Percentiles rank a stretch among this genome's conserved stretches.
phyloP scores from a whole-genome alignment of 2,113 vertebrate species.

The Speoplatyrhinus poulsoni region DNA sequence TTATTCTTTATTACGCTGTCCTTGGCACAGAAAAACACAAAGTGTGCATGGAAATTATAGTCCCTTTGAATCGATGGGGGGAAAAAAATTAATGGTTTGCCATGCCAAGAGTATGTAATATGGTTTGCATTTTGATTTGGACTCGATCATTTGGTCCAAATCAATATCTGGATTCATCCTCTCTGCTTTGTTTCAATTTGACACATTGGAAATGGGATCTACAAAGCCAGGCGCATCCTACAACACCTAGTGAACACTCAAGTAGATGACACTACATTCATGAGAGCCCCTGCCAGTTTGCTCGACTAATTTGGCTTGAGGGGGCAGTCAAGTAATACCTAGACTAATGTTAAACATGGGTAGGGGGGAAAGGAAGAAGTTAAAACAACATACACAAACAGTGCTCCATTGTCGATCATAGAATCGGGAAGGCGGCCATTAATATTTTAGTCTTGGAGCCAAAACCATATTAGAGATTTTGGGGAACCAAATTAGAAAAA shows the following conservation, averaged over 20 bases:
- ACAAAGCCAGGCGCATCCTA: slow-evolving; percentile 24
- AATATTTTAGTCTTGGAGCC: slow-evolving; percentile 44
- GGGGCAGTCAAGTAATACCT: slow-evolving; percentile 10
- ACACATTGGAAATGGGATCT: slow-evolving; percentile 34
- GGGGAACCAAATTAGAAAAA: slow-evolving; percentile 23
- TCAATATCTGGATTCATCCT: slow-evolving; percentile 42
- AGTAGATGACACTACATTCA: slow-evolving; percentile 24
- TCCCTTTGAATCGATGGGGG: slow-evolving; percentile 24
- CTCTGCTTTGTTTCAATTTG: slow-evolving; percentile 46
- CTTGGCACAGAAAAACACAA: slow-evolving; percentile 20
- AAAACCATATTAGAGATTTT: slow-evolving; percentile 25
- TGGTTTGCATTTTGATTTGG: slow-evolving; percentile 29
- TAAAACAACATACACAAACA: slow-evolving; percentile 49
- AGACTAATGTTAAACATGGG: slow-evolving; percentile 23
- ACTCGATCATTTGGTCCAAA: slow-evolving; percentile 42
- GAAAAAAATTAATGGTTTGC: slow-evolving; percentile 17
- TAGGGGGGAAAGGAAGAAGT: slow-evolving; percentile 2
- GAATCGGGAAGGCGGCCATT: slow-evolving; percentile 34
- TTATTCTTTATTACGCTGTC: slow-evolving; percentile 26
- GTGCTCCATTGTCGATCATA: slow-evolving; percentile 43
- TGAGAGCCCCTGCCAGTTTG: slow-evolving; percentile 18
- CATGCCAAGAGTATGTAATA: slow-evolving; percentile 33
- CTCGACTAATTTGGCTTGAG: slow-evolving; percentile 38
- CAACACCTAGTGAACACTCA: slow-evolving; percentile 15
- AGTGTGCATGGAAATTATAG: slow-evolving; percentile 25